phyloP scores from a whole-genome alignment of 1,140 invertebrate species.

The Dufourea novaeangliae region DNA sequence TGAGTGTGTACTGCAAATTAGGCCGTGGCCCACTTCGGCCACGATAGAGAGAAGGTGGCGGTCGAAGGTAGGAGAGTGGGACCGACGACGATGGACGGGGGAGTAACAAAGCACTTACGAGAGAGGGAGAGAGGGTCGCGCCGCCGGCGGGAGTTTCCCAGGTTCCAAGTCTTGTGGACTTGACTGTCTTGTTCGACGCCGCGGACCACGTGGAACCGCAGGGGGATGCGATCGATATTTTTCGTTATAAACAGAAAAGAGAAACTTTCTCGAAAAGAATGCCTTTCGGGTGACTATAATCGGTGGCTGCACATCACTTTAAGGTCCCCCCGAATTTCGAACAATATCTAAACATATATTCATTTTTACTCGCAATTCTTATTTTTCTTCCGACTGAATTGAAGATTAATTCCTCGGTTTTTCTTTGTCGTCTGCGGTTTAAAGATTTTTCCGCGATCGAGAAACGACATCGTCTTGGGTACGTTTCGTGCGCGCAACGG shows the following conservation, averaged over 20 bases:
- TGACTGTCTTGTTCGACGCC: background rate
- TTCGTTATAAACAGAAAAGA: too few species aligned
- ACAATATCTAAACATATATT: too few species aligned
- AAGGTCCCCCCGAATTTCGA: too few species aligned
- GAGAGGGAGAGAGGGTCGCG: background rate
- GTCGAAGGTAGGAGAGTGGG: constrained; percentile 33
- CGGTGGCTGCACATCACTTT: too few species aligned
- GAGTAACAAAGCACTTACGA: constrained; percentile 12
- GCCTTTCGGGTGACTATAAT: too few species aligned
- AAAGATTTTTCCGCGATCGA: constrained; percentile 2
- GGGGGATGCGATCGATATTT: too few species aligned
- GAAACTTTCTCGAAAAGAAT: too few species aligned
- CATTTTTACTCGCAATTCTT: too few species aligned
- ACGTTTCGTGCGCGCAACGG: background rate
- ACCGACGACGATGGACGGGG: constrained; percentile 29
- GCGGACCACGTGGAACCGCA: constrained; percentile 30
- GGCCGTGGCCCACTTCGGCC: constrained; percentile 79
- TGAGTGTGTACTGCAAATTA: constrained; percentile 77
- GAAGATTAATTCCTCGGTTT: background rate
- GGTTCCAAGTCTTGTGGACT: constrained; percentile 51
- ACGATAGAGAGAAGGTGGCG: constrained; percentile 55
- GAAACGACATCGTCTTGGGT: constrained; percentile 11
- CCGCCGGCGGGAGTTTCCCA: constrained; percentile 27
- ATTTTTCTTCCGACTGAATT: too few species aligned
- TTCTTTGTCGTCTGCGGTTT: background rate